Base-by-base conservation (phyloP, 1,140 invertebrate species). In the Trichoplusia ni region DNA sequence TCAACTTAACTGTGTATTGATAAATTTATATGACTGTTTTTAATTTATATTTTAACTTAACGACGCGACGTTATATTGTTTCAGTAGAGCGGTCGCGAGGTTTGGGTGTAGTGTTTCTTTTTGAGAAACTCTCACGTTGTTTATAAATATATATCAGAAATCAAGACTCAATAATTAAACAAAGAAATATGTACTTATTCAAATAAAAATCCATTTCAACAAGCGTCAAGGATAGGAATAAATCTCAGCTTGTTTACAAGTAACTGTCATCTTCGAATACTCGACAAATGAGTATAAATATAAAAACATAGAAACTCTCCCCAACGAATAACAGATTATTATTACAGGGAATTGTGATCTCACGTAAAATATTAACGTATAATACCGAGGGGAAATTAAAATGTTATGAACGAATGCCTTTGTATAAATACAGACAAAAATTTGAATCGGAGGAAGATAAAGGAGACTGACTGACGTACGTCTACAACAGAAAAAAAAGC, bases 311-410 rank as follows among this genome's bases (percentile, higher is more conserved):
- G 44, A 63, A 56, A 72, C 56, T 71, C 58, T 67, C 65, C 63
- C 62, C 63, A 59, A 66, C 21, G 53, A 64, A 56, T 54, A 70
- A 60, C 64, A 67, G 65, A 69, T 69, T 75, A 67, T 75, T 69
- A 65, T 69, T 62, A 29, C 38, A 35, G 37, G 38, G 61, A 72
- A 72, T 65, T 72, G 59, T 68, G 62, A 73, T 73, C 38, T 73
- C 70, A 70, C 69, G 67, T 69, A 72, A 76, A 76, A 71, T 70
- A 76, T 72, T 72, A 69, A 67, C 40, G 67, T 70, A 59, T 66
- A 70, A 75, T 76, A 62, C 73, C 70, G 65, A 73, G 53, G 70
- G 73, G 70, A 76, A 76, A 76, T 76, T 76, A 75, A 75, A 73
- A 61, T 51, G 67, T 68, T 67, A 67, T 65, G 67, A 54, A 38